A percentile compares a stretch with the other conserved stretches of the same genome.
Evolutionary conservation across 2,797 vertebrate genomes (phyloP).

Genomic region (Synanceia verrucosa): DNA sequence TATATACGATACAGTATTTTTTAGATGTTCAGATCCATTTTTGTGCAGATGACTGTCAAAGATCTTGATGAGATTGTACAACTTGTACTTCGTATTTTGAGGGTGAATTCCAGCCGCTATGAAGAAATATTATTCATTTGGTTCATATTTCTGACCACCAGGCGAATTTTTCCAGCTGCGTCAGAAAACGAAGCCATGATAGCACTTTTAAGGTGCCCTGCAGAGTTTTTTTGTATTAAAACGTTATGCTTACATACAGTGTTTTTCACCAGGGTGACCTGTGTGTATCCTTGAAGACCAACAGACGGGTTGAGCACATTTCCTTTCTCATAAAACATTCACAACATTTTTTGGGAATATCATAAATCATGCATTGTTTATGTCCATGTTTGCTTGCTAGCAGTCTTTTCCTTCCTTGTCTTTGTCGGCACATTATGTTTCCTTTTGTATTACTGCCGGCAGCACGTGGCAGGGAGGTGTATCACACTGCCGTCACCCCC

Average conservation of each 20-base stretch:
- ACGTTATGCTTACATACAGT: background rate
- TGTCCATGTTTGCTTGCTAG: background rate
- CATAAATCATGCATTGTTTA: constrained; percentile 3
- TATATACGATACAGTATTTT: too few species aligned
- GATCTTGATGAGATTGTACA: background rate
- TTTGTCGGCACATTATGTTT: background rate
- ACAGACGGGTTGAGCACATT: background rate
- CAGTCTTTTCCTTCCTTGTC: background rate
- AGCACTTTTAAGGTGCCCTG: background rate
- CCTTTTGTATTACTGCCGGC: background rate
- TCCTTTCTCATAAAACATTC: constrained; percentile 4
- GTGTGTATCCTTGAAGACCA: background rate
- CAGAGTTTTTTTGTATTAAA: background rate
- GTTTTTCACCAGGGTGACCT: background rate
- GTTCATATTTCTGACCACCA: background rate
- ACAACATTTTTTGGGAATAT: background rate
- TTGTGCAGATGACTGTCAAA: background rate
- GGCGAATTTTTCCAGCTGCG: background rate
- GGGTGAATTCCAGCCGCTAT: background rate
- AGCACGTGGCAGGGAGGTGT: background rate
- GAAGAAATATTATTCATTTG: background rate
- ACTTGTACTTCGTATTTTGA: background rate
- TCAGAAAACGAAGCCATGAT: background rate
- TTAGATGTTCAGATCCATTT: too few species aligned
- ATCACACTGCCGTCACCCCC: background rate